Evolutionary conservation across 2,888 invertebrate genomes (phyloP).

Genomic region (Yponomeuta plumbellus): DNA sequence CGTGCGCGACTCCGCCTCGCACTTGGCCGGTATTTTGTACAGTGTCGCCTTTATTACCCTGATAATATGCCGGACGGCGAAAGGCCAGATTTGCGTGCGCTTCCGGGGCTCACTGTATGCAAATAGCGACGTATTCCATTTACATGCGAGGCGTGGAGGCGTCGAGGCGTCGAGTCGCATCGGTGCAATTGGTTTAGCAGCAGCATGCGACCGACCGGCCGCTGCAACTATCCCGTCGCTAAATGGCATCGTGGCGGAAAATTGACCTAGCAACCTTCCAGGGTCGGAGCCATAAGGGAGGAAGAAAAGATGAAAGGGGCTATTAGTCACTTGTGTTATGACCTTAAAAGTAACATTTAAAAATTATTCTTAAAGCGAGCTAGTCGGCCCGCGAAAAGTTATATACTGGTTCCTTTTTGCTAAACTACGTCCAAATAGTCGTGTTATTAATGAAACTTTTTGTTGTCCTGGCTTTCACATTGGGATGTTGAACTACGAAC

Average conservation of each 20-base stretch:
- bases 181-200: slow-evolving; percentile 20
- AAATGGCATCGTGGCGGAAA: slow-evolving; percentile 17
- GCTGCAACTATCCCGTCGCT: neutral
- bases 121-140: slow-evolving; percentile 23
- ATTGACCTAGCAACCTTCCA: slow-evolving; percentile 15
- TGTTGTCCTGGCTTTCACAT: too few species aligned
- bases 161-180: neutral
- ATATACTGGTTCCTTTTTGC: too few species aligned
- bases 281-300: neutral
- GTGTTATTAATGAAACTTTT: too few species aligned
- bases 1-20: too few species aligned
- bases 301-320: neutral
- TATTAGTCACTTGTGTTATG: too few species aligned
- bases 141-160: slow-evolving; percentile 18
- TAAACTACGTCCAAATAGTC: too few species aligned
- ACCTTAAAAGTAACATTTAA: too few species aligned
- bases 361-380: too few species aligned
- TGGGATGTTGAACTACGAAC: too few species aligned
- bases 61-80: neutral
- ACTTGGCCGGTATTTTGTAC: too few species aligned
- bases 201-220: neutral
- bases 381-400: too few species aligned
- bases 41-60: neutral
- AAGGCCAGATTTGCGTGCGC: slow-evolving; percentile 1
- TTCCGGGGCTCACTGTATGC: slow-evolving; percentile 7